Conservation (phyloP, 2,888 invertebrate genomes). For the Drosophila flavopinicola region DNA sequence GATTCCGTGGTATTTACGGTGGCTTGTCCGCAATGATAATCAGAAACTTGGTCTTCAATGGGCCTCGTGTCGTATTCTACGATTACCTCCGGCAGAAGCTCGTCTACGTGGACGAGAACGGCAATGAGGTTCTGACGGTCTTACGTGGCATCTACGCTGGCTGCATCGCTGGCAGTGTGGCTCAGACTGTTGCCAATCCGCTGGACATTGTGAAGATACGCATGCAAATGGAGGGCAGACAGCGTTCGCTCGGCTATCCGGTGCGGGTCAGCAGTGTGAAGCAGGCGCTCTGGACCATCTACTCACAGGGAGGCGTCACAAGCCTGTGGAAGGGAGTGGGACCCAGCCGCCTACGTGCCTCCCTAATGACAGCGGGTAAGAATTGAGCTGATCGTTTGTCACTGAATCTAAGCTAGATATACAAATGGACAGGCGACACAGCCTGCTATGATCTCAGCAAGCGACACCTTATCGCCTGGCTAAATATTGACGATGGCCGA, state of each 20-base stretch:
- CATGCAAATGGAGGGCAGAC: constrained; percentile 6
- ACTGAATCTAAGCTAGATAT: too few species aligned
- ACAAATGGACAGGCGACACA: constrained; percentile 4
- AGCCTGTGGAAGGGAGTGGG: not conserved
- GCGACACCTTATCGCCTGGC: not conserved
- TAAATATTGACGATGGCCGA: not conserved
- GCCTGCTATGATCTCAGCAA: constrained; percentile 4
- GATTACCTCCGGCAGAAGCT: not conserved
- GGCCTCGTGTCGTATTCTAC: not conserved
- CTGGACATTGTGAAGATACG: constrained; percentile 3
- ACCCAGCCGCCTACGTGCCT: not conserved
- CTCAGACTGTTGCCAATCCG: not conserved
- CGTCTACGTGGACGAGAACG: not conserved
- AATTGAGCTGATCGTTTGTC: too few species aligned
- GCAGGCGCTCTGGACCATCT: not conserved
- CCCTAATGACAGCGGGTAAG: not conserved
- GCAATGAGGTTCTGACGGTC: not conserved
- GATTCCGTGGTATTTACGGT: not conserved
- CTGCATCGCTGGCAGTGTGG: not conserved
- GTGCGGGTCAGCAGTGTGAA: not conserved
- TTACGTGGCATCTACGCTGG: not conserved
- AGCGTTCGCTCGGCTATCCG: not conserved
- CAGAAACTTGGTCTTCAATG: not conserved
- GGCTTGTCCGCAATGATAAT: constrained; percentile 1
- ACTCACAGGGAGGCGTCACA: not conserved